These are phyloP conservation scores for Microctenopoma stevenorrisi DNA, from an alignment of 2,797 vertebrate species.

Conservation along the genomic window DNA sequence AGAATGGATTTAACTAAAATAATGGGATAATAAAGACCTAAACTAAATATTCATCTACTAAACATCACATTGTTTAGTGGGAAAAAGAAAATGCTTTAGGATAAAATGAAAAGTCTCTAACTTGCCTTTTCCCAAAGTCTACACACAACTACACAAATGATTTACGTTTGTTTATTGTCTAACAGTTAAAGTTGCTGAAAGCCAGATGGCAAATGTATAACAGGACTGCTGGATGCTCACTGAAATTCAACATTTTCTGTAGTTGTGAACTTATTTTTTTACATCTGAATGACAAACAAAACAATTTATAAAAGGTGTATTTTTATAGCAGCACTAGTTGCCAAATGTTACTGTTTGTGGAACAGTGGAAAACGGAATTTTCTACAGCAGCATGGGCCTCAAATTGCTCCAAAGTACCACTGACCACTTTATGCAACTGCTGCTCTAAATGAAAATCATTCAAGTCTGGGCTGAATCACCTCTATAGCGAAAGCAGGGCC, in stretches of 20 bases:
- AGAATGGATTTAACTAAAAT: not conserved
- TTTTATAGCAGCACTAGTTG: constrained; percentile 4
- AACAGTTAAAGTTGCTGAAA: too few species aligned
- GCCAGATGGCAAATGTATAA: too few species aligned
- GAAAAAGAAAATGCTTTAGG: too few species aligned
- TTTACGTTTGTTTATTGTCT: too few species aligned
- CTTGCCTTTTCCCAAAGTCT: too few species aligned
- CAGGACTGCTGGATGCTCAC: too few species aligned
- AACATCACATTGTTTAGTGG: too few species aligned
- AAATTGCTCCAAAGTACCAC: constrained; percentile 35
- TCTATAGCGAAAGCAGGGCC: constrained; percentile 24
- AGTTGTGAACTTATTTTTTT: not conserved
- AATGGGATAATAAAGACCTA: constrained; percentile 1
- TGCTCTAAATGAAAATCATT: constrained; percentile 49
- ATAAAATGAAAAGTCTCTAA: too few species aligned
- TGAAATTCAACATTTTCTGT: not conserved
- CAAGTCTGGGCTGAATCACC: constrained; percentile 18
- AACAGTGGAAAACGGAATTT: constrained; percentile 12
- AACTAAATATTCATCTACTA: not conserved
- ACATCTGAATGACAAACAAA: not conserved
- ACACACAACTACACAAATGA: too few species aligned
- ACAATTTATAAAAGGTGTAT: not conserved
- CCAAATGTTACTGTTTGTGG: not conserved
- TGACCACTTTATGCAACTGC: constrained; percentile 34
- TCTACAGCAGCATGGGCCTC: constrained; percentile 9